Conservation (phyloP, 2,113 vertebrate genomes). For the Misgurnus anguillicaudatus region DNA sequence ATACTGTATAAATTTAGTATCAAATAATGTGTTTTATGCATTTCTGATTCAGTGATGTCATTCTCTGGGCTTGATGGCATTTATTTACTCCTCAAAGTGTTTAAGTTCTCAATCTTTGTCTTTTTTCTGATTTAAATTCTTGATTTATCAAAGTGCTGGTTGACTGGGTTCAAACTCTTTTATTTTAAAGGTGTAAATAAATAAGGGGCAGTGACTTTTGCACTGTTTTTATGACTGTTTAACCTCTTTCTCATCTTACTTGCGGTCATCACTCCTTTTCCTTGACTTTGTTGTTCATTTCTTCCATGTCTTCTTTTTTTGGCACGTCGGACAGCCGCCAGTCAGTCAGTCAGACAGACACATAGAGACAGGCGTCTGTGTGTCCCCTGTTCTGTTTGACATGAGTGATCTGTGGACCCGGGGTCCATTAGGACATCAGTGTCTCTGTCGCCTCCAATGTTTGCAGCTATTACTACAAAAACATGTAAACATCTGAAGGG, state of each 20-base stretch:
- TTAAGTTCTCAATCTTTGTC: no score
- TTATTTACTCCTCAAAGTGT: no score
- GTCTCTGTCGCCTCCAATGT: slow-evolving; percentile 27
- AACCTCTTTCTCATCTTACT: neutral
- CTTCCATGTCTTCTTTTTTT: slow-evolving; percentile 6
- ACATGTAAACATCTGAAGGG: neutral
- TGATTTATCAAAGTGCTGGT: no score
- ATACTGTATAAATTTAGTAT: no score
- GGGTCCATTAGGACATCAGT: slow-evolving; percentile 57
- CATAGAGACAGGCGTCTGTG: slow-evolving; percentile 60
- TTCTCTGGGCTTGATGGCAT: no score
- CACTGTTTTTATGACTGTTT: neutral
- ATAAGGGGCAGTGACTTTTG: no score
- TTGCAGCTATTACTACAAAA: slow-evolving; percentile 19
- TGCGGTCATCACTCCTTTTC: neutral
- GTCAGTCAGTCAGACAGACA: slow-evolving; percentile 51
- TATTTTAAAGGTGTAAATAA: no score
- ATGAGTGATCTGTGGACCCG: slow-evolving; percentile 73
- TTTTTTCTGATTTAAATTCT: no score
- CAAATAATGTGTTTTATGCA: no score
- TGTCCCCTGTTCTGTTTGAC: slow-evolving; percentile 72
- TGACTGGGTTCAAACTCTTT: no score
- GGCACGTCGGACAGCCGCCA: slow-evolving; percentile 56
- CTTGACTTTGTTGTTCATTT: neutral
- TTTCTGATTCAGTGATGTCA: no score